Base-by-base conservation (phyloP, 2,888 invertebrate genomes). In the Gymnoscelis rufifasciata region DNA sequence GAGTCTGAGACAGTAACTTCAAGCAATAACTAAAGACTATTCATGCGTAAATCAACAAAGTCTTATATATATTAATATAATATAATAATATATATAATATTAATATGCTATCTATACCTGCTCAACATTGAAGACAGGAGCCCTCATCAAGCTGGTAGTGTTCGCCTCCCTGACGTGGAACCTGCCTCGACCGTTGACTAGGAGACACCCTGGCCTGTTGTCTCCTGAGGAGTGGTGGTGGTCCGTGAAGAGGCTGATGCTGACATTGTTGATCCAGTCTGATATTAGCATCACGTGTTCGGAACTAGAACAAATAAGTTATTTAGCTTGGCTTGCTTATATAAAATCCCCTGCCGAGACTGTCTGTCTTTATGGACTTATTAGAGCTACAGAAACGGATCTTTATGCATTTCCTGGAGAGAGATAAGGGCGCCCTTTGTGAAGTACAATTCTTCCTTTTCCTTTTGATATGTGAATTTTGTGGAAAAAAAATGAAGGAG, bases 231-330 rank as follows among this genome's bases (percentile, higher is more conserved):
- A 90, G 65, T 95, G 94, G 68, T 94, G 93, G 71, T 95, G 94
- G 1, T 89, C 86, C 0, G 93, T 81, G 71, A 94, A 95, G 60
- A 91, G 91, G 10, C 90, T 89, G 12, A 91, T 78, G 0, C 92
- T 91, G 3, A 90, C 76, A 23, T 88, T 83, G 50, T 92, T 90
- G 1, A 91, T 88, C 95, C 95, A 95, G 67, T 95, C 95, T 44
- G 91, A 88, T 4, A 95, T 74, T 0, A 89, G 70, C 45, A 95
- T 83, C 1, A 89, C 88, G 66, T 95, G 93, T 15, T 91, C 90
- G 0, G 89, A 76, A 11, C 66, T 66, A 41, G 19, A 15, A 10
- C 11, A 3, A 11, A 13, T 11, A 30, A 13, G 12, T 13, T 1
- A 4, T 12, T 13, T 12, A 4, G 13, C n/a, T n/a, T n/a, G n/a